phyloP scores from a whole-genome alignment of 2,888 invertebrate species.

The Eubasilissa splendida region DNA sequence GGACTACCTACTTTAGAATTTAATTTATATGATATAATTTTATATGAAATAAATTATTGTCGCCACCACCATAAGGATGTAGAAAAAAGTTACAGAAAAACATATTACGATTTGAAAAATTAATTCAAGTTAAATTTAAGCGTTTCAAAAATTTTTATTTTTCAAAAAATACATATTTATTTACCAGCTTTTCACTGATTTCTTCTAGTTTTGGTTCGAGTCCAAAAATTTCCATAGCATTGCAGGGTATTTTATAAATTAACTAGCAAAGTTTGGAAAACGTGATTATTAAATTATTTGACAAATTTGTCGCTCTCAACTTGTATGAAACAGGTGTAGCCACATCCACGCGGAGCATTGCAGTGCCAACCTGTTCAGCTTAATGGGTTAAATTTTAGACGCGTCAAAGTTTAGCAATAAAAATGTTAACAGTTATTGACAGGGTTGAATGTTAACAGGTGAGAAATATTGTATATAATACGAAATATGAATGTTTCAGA shows the following conservation, averaged over 20 bases:
- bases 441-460: not conserved
- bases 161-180: too few species aligned
- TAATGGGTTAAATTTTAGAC: slow-evolving; percentile 7
- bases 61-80: too few species aligned
- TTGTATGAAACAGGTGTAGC: slow-evolving; percentile 16
- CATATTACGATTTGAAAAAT: too few species aligned
- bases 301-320: slow-evolving; percentile 2
- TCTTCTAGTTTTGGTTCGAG: not conserved
- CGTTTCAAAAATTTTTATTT: too few species aligned
- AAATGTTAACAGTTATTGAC: not conserved
- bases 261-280: slow-evolving; percentile 10
- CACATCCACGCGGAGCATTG: not conserved
- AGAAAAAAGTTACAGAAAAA: too few species aligned
- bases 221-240: slow-evolving; percentile 20
- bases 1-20: too few species aligned
- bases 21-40: too few species aligned
- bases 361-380: slow-evolving; percentile 15
- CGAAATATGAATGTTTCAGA: too few species aligned
- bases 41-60: too few species aligned
- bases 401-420: not conserved
- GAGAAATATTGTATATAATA: too few species aligned
- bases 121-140: too few species aligned
- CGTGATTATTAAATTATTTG: slow-evolving; percentile 28
- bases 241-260: slow-evolving; percentile 18
- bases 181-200: too few species aligned